A percentile compares a stretch with the other conserved stretches of the same genome.
phyloP scores from a whole-genome alignment of 2,113 vertebrate genomes.

The Cheilinus undulatus region DNA sequence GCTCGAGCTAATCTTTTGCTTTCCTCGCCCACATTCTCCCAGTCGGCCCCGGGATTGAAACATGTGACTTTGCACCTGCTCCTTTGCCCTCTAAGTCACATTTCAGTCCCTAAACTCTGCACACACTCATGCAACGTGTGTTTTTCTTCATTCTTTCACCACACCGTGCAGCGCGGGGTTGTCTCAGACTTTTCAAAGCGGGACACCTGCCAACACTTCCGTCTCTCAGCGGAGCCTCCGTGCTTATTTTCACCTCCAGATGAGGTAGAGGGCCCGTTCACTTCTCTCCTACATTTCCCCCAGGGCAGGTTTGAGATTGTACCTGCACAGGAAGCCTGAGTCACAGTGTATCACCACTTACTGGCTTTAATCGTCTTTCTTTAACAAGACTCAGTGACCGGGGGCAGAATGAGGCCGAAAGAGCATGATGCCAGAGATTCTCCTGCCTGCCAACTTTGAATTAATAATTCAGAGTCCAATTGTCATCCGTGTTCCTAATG shows the following conservation, averaged over 20 bases:
- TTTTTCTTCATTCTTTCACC: slow-evolving; percentile 36
- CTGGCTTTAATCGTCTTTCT: slow-evolving; percentile 37
- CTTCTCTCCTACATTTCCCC: slow-evolving; percentile 15
- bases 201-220: slow-evolving; percentile 61
- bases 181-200: slow-evolving; percentile 47
- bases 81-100: slow-evolving; percentile 30
- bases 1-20: slow-evolving; percentile 1
- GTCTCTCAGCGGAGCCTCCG: slow-evolving; percentile 47
- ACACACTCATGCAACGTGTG: slow-evolving; percentile 11
- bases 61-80: slow-evolving; percentile 14
- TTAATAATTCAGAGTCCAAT: slow-evolving; percentile 69
- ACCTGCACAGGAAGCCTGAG: slow-evolving; percentile 26
- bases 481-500: slow-evolving; percentile 64
- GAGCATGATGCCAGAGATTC: slow-evolving; percentile 25
- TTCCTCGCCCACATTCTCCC: slow-evolving; percentile 6
- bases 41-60: not conserved
- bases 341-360: slow-evolving; percentile 13
- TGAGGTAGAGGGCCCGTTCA: slow-evolving; percentile 47
- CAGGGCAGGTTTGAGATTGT: slow-evolving; percentile 21
- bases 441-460: slow-evolving; percentile 24
- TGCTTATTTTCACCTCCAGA: slow-evolving; percentile 72
- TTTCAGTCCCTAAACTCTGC: slow-evolving; percentile 26
- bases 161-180: slow-evolving; percentile 25
- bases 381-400: slow-evolving; percentile 21
- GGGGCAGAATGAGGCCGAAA: slow-evolving; percentile 9